These are phyloP conservation scores for Drosophila asahinai DNA, from an alignment of 1,140 invertebrate species.

Conservation along the genomic window DNA sequence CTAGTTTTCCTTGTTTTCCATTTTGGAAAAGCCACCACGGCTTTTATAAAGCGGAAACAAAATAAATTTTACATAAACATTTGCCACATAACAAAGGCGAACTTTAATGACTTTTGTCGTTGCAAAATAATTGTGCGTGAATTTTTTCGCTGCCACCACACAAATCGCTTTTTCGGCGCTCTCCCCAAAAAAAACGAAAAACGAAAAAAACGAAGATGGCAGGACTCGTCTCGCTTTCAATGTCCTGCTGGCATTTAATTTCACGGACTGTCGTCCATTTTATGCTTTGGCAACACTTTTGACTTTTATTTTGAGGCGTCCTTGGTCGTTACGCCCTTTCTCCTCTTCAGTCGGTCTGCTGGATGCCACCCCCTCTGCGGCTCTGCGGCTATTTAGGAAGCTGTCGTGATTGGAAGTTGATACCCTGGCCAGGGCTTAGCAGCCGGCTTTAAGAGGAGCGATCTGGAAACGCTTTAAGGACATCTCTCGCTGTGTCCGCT, in stretches of 20 bases:
- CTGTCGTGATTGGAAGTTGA: constrained; percentile 45
- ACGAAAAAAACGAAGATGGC: constrained; percentile 7
- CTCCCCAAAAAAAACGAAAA: not conserved
- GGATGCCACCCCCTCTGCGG: not conserved
- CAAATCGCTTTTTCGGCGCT: constrained; percentile 20
- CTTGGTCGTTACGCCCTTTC: not conserved
- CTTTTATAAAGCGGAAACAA: constrained; percentile 65
- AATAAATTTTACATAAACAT: constrained; percentile 76
- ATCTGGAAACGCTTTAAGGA: constrained; percentile 46
- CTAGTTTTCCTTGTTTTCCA: constrained; percentile 35
- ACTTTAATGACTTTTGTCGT: constrained; percentile 82
- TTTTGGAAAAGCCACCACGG: constrained; percentile 4
- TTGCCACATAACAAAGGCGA: constrained; percentile 67
- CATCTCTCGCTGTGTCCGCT: constrained; percentile 41
- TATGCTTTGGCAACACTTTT: constrained; percentile 82
- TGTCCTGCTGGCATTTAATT: constrained; percentile 83
- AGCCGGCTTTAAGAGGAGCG: constrained; percentile 5
- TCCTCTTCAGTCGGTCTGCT: not conserved
- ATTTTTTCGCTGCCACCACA: constrained; percentile 54
- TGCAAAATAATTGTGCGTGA: constrained; percentile 82
- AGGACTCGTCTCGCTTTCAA: constrained; percentile 61
- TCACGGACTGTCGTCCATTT: constrained; percentile 83
- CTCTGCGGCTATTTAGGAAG: constrained; percentile 9
- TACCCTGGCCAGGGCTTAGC: constrained; percentile 24
- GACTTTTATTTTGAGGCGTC: constrained; percentile 67